Evolutionary conservation across 2,113 vertebrate species (phyloP), one percentile per base, ranked within the genome.

Genomic region (Nycticorax nycticorax): DNA sequence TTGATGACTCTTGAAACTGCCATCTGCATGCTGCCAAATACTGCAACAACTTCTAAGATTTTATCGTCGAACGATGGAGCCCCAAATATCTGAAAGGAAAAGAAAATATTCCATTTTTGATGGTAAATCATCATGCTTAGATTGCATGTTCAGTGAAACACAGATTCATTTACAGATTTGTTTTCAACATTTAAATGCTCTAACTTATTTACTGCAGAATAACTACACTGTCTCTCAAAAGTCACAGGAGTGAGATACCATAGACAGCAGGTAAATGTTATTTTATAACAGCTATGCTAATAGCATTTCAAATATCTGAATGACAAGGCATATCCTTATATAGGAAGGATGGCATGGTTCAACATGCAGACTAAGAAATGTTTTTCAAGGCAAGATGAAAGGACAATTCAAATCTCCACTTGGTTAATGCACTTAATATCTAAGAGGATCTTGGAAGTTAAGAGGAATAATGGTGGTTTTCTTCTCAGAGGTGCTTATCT

Each of bases 11-110:
- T 98, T 43, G 99, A 99, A 50, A 99, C 99, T 2, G 99, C 99
- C 99, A 99, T 99, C 97, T 99, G 99, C 99, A 99, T 98, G 83
- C 99, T 99, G n/a, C 99, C 99, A 94, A 99, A 99, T 39, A 99
- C 98, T 1, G 99, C 99, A 37, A 99, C 99, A 1, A 99, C 99
- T 84, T 99, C 99, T 89, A 99, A 98, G 96, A 99, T 99, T 97
- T 99, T 99, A 96, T 99, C 99, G 91, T 99, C 99, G 13, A 99
- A 99, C 0, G 99, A 99, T 3, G 99, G 99, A 5, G 99, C 99
- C 56, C 99, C 99, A 97, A 99, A 99, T 98, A 99, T 99, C 99
- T 99, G 96, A 47, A 97, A 71, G 59, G 55, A 71, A 95, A 97
- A 92, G 30, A 48, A 89, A 92, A 62, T 16, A 85, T 63, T 66